These are phyloP conservation scores for Trichomycterus rosablanca DNA, from an alignment of 2,113 vertebrate species.

Conservation along the genomic window DNA sequence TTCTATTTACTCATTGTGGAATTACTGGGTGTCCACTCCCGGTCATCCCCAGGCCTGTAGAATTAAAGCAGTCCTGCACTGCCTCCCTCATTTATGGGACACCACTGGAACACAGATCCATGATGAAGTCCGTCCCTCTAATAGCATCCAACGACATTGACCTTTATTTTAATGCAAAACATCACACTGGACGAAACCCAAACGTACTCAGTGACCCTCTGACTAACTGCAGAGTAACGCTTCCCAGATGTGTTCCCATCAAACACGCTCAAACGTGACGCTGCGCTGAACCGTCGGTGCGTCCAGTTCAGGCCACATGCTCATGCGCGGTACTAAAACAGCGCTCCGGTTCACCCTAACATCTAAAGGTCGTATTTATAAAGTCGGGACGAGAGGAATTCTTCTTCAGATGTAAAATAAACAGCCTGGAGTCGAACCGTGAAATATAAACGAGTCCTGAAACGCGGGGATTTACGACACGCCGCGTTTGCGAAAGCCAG, in stretches of 20 bases:
- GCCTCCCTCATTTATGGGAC: no score
- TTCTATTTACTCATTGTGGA: no score
- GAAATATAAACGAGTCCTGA: conserved; percentile 7
- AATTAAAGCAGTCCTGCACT: no score
- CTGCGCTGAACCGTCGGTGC: not conserved
- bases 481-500: not conserved
- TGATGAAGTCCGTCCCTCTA: not conserved
- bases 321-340: conserved; percentile 25
- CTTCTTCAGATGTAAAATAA: conserved; percentile 27
- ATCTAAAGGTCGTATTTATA: conserved; percentile 26
- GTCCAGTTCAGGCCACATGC: not conserved
- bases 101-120: not conserved
- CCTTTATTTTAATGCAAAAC: conserved; percentile 10
- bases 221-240: conserved; percentile 6
- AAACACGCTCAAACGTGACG: conserved; percentile 4
- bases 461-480: not conserved
- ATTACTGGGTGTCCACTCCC: no score
- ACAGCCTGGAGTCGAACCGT: conserved; percentile 25
- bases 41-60: no score
- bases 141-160: no score
- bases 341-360: conserved; percentile 7
- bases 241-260: conserved; percentile 19
- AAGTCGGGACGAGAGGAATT: conserved; percentile 16
- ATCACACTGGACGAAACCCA: not conserved
- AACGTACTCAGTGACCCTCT: not conserved